Percentiles rank a stretch among this genome's conserved stretches.
Evolutionary conservation across 1,140 invertebrate species (phyloP).

Genomic region (Diachasma alloeum): DNA sequence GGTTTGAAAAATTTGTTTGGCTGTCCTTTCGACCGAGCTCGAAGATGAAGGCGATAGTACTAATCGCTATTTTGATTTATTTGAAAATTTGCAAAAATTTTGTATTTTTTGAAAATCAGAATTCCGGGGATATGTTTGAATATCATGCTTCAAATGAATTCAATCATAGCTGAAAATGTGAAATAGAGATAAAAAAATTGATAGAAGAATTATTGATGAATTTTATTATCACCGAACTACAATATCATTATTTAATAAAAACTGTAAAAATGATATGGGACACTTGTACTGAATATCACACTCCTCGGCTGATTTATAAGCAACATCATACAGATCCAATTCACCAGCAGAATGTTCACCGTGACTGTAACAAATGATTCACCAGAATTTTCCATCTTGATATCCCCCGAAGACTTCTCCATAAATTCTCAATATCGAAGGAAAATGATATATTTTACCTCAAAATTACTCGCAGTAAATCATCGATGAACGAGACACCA

Average conservation of each 20-base stretch:
- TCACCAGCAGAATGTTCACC: slow-evolving; percentile 30
- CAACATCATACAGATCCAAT: slow-evolving; percentile 51
- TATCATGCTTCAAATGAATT: no score
- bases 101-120: no score
- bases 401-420: background rate
- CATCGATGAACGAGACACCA: slow-evolving; percentile 72
- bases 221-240: background rate
- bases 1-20: no score
- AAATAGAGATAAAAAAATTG: no score
- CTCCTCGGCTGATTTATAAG: slow-evolving; percentile 42
- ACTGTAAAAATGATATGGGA: slow-evolving; percentile 54
- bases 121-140: no score
- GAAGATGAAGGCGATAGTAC: no score
- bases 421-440: slow-evolving; percentile 7
- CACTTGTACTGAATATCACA: slow-evolving; percentile 54
- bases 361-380: slow-evolving; percentile 49
- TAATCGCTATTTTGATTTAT: no score
- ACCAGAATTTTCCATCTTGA: slow-evolving; percentile 10
- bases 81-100: no score
- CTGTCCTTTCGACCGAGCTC: no score
- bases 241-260: slow-evolving; percentile 46
- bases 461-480: slow-evolving; percentile 72
- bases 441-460: slow-evolving; percentile 61
- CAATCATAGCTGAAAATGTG: no score
- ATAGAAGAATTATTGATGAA: background rate